Evolutionary conservation across 2,113 vertebrate genomes (phyloP), one percentile per base, ranked within the genome.

Genomic region (Typhlomys cinereus): DNA sequence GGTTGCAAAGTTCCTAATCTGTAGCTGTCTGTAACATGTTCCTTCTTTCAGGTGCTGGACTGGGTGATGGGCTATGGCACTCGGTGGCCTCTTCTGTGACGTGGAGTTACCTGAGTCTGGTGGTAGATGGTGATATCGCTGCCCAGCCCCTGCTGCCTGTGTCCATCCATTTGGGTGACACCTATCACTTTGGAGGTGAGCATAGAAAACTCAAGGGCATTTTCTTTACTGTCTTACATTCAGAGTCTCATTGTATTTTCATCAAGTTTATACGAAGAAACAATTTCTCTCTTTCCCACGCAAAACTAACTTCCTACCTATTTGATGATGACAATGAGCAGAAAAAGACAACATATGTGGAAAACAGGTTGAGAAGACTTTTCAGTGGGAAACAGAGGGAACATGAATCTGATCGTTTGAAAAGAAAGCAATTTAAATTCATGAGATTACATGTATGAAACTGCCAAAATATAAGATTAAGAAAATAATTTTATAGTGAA

Each of bases 1-100:
- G 6, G 66, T 2, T 64, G 3, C 84, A 78, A 52, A 2, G 54
- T 81, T 90, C 61, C 78, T 11, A 0, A 70, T 64, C 74, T 48
- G 89, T 1, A 90, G 48, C 50, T 91, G 71, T 39, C 54, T 9
- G 0, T 69, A 78, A 36, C 10, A 52, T 23, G 34, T 13, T 89
- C 20, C 12, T 54, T 91, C 88, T 31, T 79, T 12, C 94, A 99
- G 99, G 99, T 90, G 87, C 95, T 54, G 97, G 92, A 79, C 96
- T 99, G 94, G 98, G 98, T 75, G 98, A 99, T 0, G 99, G 99
- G 9, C 98, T 98, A 95, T 99, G 99, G 99, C 99, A 99, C 97
- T 98, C 97, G 8, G 96, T 99, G 90, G 98, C 97, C 39, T 94
- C 99, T 44, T 96, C 86, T 90, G 97, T 97, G 80, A 98, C 97